Evolutionary conservation across 2,797 vertebrate species (phyloP).

Genomic region (Falco columbarius): DNA sequence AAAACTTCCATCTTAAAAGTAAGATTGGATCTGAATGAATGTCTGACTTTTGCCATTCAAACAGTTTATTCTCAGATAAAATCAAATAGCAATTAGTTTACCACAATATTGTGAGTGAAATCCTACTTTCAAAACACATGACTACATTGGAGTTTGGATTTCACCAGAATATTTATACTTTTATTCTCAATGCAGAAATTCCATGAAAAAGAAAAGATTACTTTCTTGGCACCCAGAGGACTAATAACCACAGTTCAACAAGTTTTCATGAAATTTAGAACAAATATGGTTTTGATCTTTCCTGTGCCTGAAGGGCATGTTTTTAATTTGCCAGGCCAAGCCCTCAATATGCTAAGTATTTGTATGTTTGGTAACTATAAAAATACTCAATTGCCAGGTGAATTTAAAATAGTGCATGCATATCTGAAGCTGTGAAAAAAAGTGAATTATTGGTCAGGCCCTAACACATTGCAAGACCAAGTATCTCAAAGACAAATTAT

Average conservation of each 20-base stretch:
- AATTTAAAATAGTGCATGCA: neutral
- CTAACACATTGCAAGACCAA: neutral
- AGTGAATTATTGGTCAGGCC: neutral
- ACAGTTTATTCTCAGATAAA: neutral
- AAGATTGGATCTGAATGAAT: neutral
- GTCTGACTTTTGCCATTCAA: neutral
- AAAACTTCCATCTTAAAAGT: neutral
- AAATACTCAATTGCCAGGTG: neutral
- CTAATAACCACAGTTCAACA: neutral
- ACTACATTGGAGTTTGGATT: neutral
- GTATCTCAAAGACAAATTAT: slow-evolving; percentile 17
- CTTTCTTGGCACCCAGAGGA: neutral
- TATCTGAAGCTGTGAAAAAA: neutral
- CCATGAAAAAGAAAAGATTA: neutral
- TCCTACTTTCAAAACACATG: neutral
- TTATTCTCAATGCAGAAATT: neutral
- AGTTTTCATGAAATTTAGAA: neutral
- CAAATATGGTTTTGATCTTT: neutral
- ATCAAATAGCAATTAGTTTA: neutral
- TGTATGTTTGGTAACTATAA: neutral
- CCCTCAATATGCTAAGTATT: neutral
- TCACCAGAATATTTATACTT: neutral
- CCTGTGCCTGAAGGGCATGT: neutral
- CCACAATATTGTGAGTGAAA: neutral
- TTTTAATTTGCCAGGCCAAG: neutral